Evolutionary conservation across 2,113 vertebrate genomes (phyloP).

Genomic region (Notarius lentiginosus): DNA sequence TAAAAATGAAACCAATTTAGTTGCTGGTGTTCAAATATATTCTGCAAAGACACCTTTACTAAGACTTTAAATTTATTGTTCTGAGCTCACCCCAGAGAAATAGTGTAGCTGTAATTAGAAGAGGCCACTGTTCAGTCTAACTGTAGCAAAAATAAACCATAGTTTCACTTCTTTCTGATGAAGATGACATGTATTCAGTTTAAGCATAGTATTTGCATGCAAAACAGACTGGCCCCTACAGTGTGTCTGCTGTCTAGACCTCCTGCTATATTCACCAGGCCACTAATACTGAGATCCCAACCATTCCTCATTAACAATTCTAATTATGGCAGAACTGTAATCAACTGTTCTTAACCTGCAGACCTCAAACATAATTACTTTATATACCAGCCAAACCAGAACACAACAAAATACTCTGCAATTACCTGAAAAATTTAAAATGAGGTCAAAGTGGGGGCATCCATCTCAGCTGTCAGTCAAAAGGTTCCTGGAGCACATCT

Average conservation of each 20-base stretch:
- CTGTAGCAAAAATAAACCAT: neutral
- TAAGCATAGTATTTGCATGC: conserved; percentile 68
- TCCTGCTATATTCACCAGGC: neutral
- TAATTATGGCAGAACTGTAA: conserved; percentile 84
- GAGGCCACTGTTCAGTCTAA: neutral
- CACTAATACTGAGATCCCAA: conserved; percentile 66
- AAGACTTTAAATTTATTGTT: neutral
- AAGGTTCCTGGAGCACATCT: neutral
- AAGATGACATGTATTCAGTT: conserved; percentile 43
- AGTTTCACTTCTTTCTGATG: neutral
- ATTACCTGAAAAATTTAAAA: conserved; percentile 80
- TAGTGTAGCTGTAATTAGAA: neutral
- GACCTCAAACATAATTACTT: conserved; percentile 79
- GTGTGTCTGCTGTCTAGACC: conserved; percentile 42
- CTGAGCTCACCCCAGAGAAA: neutral
- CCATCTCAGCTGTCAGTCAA: conserved; percentile 93
- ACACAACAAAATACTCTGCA: conserved; percentile 85
- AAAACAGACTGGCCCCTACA: neutral
- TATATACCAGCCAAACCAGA: conserved; percentile 83
- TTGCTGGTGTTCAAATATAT: neutral
- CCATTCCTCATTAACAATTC: conserved; percentile 40
- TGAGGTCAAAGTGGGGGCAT: conserved; percentile 83
- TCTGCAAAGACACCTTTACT: neutral
- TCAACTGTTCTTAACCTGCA: conserved; percentile 84
- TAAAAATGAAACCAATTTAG: neutral